Conservation (phyloP, 1,140 invertebrate genomes). For the Heliconius himera region DNA sequence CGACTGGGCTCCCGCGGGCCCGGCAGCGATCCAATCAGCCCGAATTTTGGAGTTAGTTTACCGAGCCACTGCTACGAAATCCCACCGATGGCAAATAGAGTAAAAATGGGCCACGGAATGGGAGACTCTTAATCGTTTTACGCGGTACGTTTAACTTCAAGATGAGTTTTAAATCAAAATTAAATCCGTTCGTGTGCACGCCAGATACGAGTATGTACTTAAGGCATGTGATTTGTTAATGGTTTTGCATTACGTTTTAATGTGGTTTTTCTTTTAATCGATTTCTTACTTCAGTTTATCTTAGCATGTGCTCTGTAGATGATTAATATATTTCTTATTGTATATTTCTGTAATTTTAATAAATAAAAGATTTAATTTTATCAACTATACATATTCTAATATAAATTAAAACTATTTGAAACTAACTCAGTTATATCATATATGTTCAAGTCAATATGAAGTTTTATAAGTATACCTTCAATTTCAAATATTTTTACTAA, state of each 20-base stretch:
- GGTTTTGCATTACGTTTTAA: neutral
- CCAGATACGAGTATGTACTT: conserved; percentile 19
- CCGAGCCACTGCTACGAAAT: conserved; percentile 56
- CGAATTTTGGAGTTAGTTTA: conserved; percentile 78
- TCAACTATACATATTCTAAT: too few relatives aligned
- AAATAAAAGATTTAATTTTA: too few relatives aligned
- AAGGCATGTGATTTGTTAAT: conserved; percentile 29
- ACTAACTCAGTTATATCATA: too few relatives aligned
- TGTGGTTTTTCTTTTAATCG: neutral
- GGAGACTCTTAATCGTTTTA: conserved; percentile 57
- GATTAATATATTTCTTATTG: too few relatives aligned
- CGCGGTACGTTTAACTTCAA: conserved; percentile 50
- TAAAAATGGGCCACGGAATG: conserved; percentile 53
- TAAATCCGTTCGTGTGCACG: conserved; percentile 35
- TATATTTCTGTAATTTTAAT: too few relatives aligned
- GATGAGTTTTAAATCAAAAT: conserved; percentile 54
- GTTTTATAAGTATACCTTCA: too few relatives aligned
- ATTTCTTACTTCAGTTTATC: neutral
- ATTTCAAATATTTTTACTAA: too few relatives aligned
- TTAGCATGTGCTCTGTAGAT: too few relatives aligned
- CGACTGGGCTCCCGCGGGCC: conserved; percentile 71
- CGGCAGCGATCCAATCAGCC: conserved; percentile 74
- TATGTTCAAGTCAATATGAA: too few relatives aligned
- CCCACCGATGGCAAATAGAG: conserved; percentile 55
- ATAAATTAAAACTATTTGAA: too few relatives aligned